Conservation (phyloP, 2,888 invertebrate species). For the Himalopsyche japonica region DNA sequence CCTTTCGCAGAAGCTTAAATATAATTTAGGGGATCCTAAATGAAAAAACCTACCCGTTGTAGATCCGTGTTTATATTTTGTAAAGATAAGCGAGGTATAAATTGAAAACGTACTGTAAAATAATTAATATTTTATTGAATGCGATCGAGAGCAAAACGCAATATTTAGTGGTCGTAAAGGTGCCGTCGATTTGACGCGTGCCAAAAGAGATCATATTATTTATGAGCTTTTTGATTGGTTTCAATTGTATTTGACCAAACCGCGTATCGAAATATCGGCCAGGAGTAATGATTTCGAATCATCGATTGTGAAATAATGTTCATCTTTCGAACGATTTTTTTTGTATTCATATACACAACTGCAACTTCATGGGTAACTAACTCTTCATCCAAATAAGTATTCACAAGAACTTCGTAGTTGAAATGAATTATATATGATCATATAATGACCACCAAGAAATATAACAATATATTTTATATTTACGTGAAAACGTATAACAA, state of each 20-base stretch:
- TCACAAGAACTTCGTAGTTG: too few species aligned
- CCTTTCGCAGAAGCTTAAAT: not conserved
- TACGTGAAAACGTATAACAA: too few species aligned
- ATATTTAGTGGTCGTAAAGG: not conserved
- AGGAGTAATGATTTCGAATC: not conserved
- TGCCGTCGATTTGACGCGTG: not conserved
- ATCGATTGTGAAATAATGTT: not conserved
- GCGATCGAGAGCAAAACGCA: not conserved
- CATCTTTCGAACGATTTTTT: too few species aligned
- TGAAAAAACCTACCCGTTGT: conserved; percentile 8
- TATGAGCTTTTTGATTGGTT: not conserved
- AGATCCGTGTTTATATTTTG: not conserved
- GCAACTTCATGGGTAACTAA: too few species aligned
- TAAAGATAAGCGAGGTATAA: not conserved
- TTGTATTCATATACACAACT: too few species aligned
- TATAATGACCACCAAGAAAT: too few species aligned
- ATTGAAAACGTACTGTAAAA: conserved; percentile 3
- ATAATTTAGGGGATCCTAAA: not conserved
- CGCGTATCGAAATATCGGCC: not conserved
- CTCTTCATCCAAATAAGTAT: too few species aligned
- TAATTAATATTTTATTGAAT: conserved; percentile 13
- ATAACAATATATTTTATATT: too few species aligned
- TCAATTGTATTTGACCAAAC: not conserved
- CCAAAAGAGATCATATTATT: not conserved
- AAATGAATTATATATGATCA: too few species aligned